Evolutionary conservation across 2,888 invertebrate genomes (phyloP), one percentile per base, ranked within the genome.

Genomic region (Uloborus plumipes): DNA sequence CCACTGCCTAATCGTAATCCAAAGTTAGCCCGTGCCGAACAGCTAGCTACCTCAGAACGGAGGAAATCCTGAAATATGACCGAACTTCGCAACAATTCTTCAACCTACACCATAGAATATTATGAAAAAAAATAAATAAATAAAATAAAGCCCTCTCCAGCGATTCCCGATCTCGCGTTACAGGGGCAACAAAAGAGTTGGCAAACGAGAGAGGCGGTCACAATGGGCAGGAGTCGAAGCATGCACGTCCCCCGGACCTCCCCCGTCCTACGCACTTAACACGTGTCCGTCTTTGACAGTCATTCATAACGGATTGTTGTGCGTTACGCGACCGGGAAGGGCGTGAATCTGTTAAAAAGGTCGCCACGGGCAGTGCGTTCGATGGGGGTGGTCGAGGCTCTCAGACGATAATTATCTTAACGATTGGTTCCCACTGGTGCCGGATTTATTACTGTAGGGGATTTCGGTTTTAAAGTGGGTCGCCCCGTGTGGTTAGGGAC

Each of bases 231-330:
- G 39, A 39, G 39, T 39, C 39, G 39, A 59, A 64, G 64, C 64
- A 64, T 47, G 47, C 20, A 22, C 31, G 13, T 13, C 50, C 15
- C 6, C 66, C 20, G 59, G 55, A 20, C 61, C 39, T 18, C 67
- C 75, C 75, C 67, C 67, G 26, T 76, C 67, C 50, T 75, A 66
- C 65, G 49, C 31, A 55, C 59, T 14, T 22, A 62, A 70, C 76
- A 77, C 76, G 70, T 67, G 76, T 69, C 69, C 51, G 55, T 47
- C 39, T 62, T 70, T 62, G 76, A 70, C 62, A 53, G 58, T 64
- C 47, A 47, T 70, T 75, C 64, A 69, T 20, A 50, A 69, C 20
- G 62, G 39, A 77, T 77, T 77, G 69, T 77, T 70, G 47, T 62
- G 61, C 76, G 26, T 61, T 55, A 47, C 53, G 73, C 39, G 62